These are phyloP conservation scores for Synanthedon vespiformis DNA, from an alignment of 2,888 invertebrate genomes.

Conservation along the genomic window DNA sequence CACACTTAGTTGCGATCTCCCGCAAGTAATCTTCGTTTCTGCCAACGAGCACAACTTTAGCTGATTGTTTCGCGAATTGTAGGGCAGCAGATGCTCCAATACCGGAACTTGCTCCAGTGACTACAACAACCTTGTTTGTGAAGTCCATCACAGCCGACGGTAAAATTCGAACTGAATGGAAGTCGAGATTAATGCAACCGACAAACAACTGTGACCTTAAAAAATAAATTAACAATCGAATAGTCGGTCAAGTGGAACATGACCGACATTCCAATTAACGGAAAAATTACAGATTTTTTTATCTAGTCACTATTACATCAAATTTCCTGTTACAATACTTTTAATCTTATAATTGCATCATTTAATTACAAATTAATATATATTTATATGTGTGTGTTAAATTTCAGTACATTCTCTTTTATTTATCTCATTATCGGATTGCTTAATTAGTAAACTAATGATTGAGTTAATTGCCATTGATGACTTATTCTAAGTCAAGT, in stretches of 20 bases:
- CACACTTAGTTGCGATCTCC: conserved; percentile 72
- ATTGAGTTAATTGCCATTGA: no score
- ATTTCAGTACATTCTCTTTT: no score
- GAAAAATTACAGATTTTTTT: no score
- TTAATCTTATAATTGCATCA: no score
- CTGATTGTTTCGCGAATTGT: conserved; percentile 75
- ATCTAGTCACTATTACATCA: no score
- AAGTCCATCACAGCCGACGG: conserved; percentile 60
- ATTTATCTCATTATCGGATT: no score
- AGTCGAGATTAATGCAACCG: neutral
- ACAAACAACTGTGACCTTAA: conserved; percentile 6
- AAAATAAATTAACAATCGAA: neutral
- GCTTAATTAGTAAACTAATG: no score
- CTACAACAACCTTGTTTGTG: conserved; percentile 69
- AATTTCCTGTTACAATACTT: no score
- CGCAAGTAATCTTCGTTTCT: conserved; percentile 77
- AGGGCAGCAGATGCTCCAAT: conserved; percentile 78
- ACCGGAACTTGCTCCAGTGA: conserved; percentile 80
- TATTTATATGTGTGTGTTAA: no score
- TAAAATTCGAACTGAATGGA: conserved; percentile 13
- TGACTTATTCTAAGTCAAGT: no score
- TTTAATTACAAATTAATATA: no score
- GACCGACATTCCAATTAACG: neutral
- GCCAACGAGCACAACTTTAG: conserved; percentile 74
- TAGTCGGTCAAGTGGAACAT: neutral